Conservation (phyloP, 2,888 invertebrate genomes). For the Hyalella azteca region DNA sequence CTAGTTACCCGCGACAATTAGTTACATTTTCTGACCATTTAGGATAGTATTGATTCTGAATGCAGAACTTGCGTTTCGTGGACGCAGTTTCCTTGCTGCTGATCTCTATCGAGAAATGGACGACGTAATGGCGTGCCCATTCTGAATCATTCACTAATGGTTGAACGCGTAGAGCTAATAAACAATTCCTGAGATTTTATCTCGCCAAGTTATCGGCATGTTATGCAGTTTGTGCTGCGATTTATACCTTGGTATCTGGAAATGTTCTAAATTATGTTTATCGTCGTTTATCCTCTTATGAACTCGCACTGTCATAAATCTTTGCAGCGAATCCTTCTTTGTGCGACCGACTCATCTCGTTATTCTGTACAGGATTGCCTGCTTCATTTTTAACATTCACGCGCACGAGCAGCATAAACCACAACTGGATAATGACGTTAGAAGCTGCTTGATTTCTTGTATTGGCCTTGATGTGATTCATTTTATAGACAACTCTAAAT, state of each 20-base stretch:
- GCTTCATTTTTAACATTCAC: too few relatives aligned
- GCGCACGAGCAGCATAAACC: too few relatives aligned
- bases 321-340: too few relatives aligned
- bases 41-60: background rate
- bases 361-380: too few relatives aligned
- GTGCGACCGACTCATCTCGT: too few relatives aligned
- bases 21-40: background rate
- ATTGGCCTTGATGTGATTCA: too few relatives aligned
- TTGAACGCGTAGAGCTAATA: conserved; percentile 5
- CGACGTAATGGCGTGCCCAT: background rate
- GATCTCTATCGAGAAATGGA: conserved; percentile 16
- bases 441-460: too few relatives aligned
- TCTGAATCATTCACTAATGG: conserved; percentile 22
- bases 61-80: background rate
- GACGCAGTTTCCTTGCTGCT: background rate
- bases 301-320: too few relatives aligned
- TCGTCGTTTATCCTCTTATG: too few relatives aligned
- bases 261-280: background rate
- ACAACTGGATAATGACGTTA: too few relatives aligned
- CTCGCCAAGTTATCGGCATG: conserved; percentile 8
- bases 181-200: conserved; percentile 25
- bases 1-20: background rate
- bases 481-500: too few relatives aligned
- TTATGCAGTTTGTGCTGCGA: background rate
- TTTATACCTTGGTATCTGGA: background rate